Conservation (phyloP, 2,113 vertebrate genomes). For the Tragelaphus strepsiceros region DNA sequence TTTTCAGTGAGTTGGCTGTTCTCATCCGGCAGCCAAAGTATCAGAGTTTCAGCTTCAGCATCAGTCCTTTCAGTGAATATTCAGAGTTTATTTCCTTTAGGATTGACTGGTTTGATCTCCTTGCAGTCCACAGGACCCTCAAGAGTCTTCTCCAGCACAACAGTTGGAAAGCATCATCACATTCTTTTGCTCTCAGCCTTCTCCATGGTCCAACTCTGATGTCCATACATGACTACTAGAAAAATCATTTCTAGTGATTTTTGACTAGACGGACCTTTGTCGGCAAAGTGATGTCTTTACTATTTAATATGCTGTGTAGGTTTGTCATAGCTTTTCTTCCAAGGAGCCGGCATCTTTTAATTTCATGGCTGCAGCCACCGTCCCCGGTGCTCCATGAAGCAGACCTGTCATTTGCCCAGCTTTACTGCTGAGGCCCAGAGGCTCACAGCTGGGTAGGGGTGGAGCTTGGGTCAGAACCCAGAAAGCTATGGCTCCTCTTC, state of each 20-base stretch:
- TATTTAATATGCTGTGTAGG: neutral
- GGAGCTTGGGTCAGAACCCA: neutral
- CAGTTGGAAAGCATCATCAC: neutral
- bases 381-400: neutral
- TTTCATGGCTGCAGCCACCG: neutral
- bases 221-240: neutral
- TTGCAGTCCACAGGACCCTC: neutral
- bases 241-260: neutral
- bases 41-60: neutral
- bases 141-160: neutral
- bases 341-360: neutral
- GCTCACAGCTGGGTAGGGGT: neutral
- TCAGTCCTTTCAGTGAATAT: neutral
- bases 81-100: neutral
- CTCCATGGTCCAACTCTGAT: neutral
- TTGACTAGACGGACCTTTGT: neutral
- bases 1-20: neutral
- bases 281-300: neutral
- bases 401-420: neutral
- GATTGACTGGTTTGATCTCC: neutral
- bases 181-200: neutral
- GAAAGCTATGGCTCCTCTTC: neutral
- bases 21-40: neutral
- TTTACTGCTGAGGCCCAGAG: neutral
- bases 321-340: neutral